These are phyloP conservation scores for Adelosebastes latens DNA, from an alignment of 2,797 vertebrate species.

Conservation along the genomic window DNA sequence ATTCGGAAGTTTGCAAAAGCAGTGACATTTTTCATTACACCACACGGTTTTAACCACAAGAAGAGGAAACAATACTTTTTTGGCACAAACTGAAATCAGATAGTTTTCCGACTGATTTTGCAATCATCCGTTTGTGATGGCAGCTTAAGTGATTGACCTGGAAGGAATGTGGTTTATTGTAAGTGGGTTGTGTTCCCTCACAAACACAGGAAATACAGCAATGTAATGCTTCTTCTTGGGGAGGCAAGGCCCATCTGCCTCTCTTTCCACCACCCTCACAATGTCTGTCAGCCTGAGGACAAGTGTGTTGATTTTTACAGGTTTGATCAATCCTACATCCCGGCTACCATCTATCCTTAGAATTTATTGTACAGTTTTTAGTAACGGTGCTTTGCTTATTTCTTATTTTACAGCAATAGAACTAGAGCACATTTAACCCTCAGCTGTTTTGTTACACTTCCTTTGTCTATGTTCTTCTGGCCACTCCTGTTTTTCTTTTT, in stretches of 20 bases:
- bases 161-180: conserved; percentile 66
- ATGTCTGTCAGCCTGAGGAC: neutral
- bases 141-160: conserved; percentile 48
- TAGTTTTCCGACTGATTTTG: conserved; percentile 1
- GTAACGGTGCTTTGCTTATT: neutral
- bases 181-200: conserved; percentile 46
- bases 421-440: neutral
- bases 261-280: neutral
- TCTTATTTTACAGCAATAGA: neutral
- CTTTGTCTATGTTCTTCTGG: neutral
- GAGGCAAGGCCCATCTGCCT: conserved; percentile 26
- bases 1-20: neutral
- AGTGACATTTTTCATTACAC: neutral
- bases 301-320: neutral
- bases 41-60: neutral
- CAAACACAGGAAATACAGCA: conserved; percentile 48
- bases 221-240: conserved; percentile 4
- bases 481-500: neutral
- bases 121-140: conserved; percentile 17
- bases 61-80: neutral
- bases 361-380: neutral
- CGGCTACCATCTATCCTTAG: neutral
- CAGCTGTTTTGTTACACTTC: neutral
- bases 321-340: neutral
- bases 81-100: neutral